Conservation (phyloP, 2,797 vertebrate genomes). For the Podarcis lilfordi region DNA sequence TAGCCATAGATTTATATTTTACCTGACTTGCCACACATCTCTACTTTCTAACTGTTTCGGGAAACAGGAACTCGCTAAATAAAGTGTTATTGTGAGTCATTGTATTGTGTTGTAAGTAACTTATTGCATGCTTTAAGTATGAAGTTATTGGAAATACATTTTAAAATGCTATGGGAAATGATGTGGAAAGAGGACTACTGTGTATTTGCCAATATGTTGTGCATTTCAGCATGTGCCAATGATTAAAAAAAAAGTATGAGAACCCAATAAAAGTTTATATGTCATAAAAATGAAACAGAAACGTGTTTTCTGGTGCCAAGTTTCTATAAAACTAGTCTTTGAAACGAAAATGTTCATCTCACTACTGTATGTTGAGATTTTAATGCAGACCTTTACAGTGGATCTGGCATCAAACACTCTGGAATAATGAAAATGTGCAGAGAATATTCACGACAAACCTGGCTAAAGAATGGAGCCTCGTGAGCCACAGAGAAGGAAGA, state of each 20-base stretch:
- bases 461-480: constrained; percentile 54
- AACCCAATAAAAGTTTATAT: constrained; percentile 74
- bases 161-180: constrained; percentile 68
- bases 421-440: constrained; percentile 71
- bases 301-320: constrained; percentile 78
- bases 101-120: constrained; percentile 42
- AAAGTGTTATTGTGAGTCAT: constrained; percentile 56
- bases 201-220: constrained; percentile 72
- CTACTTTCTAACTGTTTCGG: constrained; percentile 50
- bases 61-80: constrained; percentile 39
- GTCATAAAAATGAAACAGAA: constrained; percentile 77
- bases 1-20: background rate
- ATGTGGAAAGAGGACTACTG: constrained; percentile 72
- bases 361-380: constrained; percentile 70
- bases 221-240: constrained; percentile 74
- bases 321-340: constrained; percentile 78
- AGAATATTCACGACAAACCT: constrained; percentile 54
- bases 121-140: constrained; percentile 60
- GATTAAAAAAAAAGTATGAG: constrained; percentile 56
- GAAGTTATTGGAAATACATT: constrained; percentile 45
- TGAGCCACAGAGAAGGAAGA: constrained; percentile 41
- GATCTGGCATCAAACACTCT: constrained; percentile 67
- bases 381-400: constrained; percentile 73
- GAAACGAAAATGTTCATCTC: constrained; percentile 65
- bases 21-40: constrained; percentile 33